Percentiles rank a stretch among this genome's conserved stretches.
phyloP scores from a whole-genome alignment of 2,797 vertebrate genomes.

The Syngnathus acus region DNA sequence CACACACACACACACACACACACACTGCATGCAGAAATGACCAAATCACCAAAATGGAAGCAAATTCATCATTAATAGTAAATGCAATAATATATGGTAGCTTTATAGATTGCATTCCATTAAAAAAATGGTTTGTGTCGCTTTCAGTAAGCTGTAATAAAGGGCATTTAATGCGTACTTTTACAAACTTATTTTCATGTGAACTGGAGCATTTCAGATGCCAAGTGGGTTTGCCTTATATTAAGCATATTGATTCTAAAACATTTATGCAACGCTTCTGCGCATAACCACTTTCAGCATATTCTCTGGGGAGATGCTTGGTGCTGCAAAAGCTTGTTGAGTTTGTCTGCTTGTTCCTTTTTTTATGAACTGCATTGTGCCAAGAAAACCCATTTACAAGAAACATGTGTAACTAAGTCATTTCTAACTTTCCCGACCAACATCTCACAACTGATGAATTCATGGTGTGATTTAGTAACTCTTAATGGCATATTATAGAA shows the following conservation, averaged over 20 bases:
- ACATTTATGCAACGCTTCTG: conserved; percentile 55
- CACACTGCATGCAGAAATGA: conserved; percentile 7
- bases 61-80: conserved; percentile 26
- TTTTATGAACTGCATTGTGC: neutral
- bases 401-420: neutral
- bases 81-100: conserved; percentile 19
- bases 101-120: conserved; percentile 43
- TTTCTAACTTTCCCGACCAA: neutral
- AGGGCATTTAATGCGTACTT: conserved; percentile 55
- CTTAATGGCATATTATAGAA: neutral
- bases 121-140: conserved; percentile 56
- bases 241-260: conserved; percentile 26
- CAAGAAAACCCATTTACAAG: neutral
- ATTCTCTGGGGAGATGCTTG: conserved; percentile 29
- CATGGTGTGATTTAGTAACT: neutral
- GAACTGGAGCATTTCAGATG: conserved; percentile 54
- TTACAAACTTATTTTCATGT: conserved; percentile 62
- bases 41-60: conserved; percentile 16
- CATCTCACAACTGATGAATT: neutral
- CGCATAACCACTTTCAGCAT: conserved; percentile 45
- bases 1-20: conserved; percentile 10
- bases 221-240: conserved; percentile 46
- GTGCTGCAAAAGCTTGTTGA: conserved; percentile 20
- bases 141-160: conserved; percentile 52
- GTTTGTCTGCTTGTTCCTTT: conserved; percentile 7